Evolutionary conservation across 2,113 vertebrate species (phyloP), one percentile per base, ranked within the genome.

Genomic region (Oplegnathus fasciatus): DNA sequence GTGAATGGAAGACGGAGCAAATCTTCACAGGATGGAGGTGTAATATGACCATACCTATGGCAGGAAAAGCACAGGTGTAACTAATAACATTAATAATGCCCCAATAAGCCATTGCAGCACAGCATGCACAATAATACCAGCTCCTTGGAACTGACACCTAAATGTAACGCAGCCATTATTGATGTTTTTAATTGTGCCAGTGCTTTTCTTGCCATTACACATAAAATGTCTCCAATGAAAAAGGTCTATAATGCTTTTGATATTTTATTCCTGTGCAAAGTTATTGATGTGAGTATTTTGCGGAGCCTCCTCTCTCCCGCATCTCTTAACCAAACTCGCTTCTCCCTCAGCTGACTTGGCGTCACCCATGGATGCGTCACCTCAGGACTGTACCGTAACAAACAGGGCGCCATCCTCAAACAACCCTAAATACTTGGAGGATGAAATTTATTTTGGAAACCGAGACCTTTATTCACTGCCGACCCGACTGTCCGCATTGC

Each of bases 371-470:
- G 40, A 78, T 75, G 65, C 42, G 37, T 69, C 71, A 62, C 61
- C 76, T 86, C 57, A 30, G 75, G 70, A 52, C 46, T 76, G 71
- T 40, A 48, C 71, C 67, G 48, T 69, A 86, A 42, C 74, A 82
- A 64, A 64, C 77, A 67, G 50, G 75, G 37, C 61, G 24, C 77
- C 84, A 80, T 67, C 61, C 34, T 74, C 48, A 86, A 88, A 85
- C 76, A 68, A 80, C 72, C 74, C 57, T 40, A 34, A 30, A 50
- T 28, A 78, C 55, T n/a, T 24, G 2, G 69, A 68, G 17, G 0
- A 55, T 17, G 4, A 34, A 1, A 32, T 26, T 17, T 37, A 3
- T 28, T 61, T 48, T 74, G 17, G 1, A 65, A 58, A 22, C 15
- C 9, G 30, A 54, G 2, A 32, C 13, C 24, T 32, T 40, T 40